Conservation (phyloP, 2,113 vertebrate species). For the Todiramphus chloris region DNA sequence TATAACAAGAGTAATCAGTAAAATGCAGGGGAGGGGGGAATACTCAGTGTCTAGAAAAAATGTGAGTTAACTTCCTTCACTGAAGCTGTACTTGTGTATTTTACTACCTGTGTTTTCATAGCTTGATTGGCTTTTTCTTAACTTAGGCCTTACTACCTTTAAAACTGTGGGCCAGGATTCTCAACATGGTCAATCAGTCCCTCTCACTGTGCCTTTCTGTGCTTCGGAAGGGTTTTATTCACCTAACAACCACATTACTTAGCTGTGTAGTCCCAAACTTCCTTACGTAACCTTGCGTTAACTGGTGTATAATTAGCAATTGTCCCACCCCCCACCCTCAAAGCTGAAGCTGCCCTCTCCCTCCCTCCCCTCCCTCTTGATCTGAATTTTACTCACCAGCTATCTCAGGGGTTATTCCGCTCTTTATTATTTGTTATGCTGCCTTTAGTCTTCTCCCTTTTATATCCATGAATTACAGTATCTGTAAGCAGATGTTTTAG, state of each 20-base stretch:
- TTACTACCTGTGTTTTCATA: background rate
- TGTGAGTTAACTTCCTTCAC: background rate
- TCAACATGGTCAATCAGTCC: background rate
- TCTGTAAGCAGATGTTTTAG: background rate
- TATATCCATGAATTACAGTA: background rate
- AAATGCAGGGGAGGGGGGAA: background rate
- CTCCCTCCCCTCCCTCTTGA: background rate
- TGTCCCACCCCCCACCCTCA: background rate
- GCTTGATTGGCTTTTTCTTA: background rate
- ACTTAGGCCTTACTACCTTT: background rate
- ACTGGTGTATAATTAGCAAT: background rate
- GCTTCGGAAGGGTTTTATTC: background rate
- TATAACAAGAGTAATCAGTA: fast-evolving
- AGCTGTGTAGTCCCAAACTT: background rate
- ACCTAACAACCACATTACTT: background rate
- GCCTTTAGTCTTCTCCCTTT: background rate
- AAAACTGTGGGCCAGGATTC: background rate
- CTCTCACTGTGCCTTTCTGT: background rate
- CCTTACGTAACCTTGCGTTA: background rate
- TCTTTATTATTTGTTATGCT: background rate
- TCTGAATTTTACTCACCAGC: background rate
- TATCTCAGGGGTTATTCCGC: background rate
- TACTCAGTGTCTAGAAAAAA: background rate
- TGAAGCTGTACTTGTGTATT: background rate
- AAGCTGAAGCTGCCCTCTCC: background rate